Base-by-base conservation (phyloP, 2,888 invertebrate species). In the Drosophila sordidula region DNA sequence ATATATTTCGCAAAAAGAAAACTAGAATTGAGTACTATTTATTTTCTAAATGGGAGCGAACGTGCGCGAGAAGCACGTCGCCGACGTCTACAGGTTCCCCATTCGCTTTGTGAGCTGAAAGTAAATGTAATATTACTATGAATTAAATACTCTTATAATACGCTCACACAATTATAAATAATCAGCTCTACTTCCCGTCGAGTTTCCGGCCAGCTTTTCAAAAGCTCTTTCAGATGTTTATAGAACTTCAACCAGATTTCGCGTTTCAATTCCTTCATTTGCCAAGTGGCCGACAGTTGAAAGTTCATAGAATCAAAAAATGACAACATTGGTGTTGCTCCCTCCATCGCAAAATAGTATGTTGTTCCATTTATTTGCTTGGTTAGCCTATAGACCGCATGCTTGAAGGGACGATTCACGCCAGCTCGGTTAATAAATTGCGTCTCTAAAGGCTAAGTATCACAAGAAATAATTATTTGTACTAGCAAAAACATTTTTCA, bases 311-410 rank as follows among this genome's bases (percentile, higher is more conserved):
- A 58, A 0, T 92, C 91, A 42, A 85, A 90, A 58, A 87, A 92
- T 9, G 90, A 87, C 29, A 91, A n/a, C 73, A 92, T 66, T 0
- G 92, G 92, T 0, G 92, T 91, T 2, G 92, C 92, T 0, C 91
- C 91, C 72, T 92, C 91, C 34, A 91, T 54, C 0, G 86, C 80
- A 18, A 91, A 74, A 54, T 91, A 92, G 55, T 89, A 91, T 3
- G 25, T 54, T n/a, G 32, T 72, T 0, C 76, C 80, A 57, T 90
- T 80, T 3, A 91, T 80, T 25, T 58, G 16, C n/a, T 46, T 45
- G 0, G 32, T 85, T 3, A 91, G 70, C 16, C 83, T 79, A 57
- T 92, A 92, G 0, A 92, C 91, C 25, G 77, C 90, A 70, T 90
- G 90, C 63, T 80, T 85, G 39, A 75, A 92, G 0, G 87, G 87